Evolutionary conservation across 2,797 vertebrate species (phyloP).

Genomic region (Linurgus olivaceus): DNA sequence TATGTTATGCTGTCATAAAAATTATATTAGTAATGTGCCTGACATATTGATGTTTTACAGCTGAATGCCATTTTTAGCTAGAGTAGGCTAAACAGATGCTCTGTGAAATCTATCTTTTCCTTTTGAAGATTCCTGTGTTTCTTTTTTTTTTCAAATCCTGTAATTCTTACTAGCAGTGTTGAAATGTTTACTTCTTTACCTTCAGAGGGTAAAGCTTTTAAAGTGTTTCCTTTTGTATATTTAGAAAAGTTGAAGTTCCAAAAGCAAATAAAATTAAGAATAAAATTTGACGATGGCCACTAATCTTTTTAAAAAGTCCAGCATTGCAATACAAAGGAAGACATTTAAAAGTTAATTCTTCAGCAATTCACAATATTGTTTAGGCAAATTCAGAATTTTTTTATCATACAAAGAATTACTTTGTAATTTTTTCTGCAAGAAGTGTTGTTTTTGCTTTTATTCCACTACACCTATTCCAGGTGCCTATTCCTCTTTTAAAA

Average conservation of each 20-base stretch:
- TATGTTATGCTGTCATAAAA: constrained; percentile 44
- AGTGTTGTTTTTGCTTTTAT: rapidly evolving
- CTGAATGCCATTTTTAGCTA: constrained; percentile 47
- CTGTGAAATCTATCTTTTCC: constrained; percentile 29
- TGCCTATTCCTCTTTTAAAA: background rate
- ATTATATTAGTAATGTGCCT: constrained; percentile 56
- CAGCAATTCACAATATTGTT: background rate
- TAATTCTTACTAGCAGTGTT: background rate
- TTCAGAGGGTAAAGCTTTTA: background rate
- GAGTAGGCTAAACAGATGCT: constrained; percentile 44
- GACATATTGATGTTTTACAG: constrained; percentile 65
- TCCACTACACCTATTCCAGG: background rate
- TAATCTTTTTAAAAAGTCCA: background rate
- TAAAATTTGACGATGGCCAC: background rate
- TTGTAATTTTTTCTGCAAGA: background rate
- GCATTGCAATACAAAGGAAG: background rate
- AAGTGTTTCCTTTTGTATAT: background rate
- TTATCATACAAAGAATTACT: background rate
- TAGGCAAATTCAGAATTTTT: background rate
- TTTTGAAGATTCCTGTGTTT: constrained; percentile 16
- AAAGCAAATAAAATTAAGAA: background rate
- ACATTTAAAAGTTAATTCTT: background rate
- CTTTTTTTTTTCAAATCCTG: background rate
- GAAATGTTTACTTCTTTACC: background rate
- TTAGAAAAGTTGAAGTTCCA: background rate